Percentiles rank a stretch among this genome's conserved stretches.
Conservation (phyloP, 2,113 vertebrate species). For the Carassius gibelio region DNA sequence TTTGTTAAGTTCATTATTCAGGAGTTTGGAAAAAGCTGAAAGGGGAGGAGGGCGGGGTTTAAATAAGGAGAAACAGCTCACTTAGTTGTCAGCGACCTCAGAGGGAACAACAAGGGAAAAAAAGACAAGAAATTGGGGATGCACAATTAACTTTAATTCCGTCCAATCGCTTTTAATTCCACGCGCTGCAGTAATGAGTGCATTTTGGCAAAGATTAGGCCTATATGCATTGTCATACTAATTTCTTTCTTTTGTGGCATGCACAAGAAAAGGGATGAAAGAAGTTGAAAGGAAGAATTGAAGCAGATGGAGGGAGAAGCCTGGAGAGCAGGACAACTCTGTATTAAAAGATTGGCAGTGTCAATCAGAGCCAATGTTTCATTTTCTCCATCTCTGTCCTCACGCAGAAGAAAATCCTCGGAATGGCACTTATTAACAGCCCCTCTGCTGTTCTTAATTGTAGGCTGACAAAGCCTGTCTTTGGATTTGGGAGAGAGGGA, state of each 20-base stretch:
- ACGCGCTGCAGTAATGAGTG: conserved; percentile 71
- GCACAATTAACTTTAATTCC: conserved; percentile 69
- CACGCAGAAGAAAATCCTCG: conserved; percentile 65
- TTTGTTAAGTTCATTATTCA: conserved; percentile 74
- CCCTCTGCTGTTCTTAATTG: conserved; percentile 57
- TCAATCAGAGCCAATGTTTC: conserved; percentile 68
- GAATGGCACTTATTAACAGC: conserved; percentile 66
- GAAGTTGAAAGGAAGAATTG: conserved; percentile 66
- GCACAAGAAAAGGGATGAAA: conserved; percentile 73
- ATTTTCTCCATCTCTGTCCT: conserved; percentile 53
- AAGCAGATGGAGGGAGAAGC: conserved; percentile 48
- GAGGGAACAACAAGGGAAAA: conserved; percentile 59
- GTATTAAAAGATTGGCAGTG: conserved; percentile 68
- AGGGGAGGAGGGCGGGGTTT: conserved; percentile 55
- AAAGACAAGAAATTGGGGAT: conserved; percentile 54
- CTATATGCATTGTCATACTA: conserved; percentile 78
- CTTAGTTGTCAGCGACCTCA: conserved; percentile 68
- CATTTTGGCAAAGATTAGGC: conserved; percentile 78
- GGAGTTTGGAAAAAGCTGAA: conserved; percentile 42
- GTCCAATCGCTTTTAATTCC: conserved; percentile 65
- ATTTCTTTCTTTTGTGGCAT: conserved; percentile 71
- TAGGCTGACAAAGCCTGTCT: conserved; percentile 70
- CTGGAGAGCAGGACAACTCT: conserved; percentile 50
- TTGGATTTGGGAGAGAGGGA: conserved; percentile 48
- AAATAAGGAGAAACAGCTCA: conserved; percentile 64